A percentile compares a stretch with the other conserved stretches of the same genome.
phyloP scores from a whole-genome alignment of 2,888 invertebrate species.

The Phyllotreta cruciferae region DNA sequence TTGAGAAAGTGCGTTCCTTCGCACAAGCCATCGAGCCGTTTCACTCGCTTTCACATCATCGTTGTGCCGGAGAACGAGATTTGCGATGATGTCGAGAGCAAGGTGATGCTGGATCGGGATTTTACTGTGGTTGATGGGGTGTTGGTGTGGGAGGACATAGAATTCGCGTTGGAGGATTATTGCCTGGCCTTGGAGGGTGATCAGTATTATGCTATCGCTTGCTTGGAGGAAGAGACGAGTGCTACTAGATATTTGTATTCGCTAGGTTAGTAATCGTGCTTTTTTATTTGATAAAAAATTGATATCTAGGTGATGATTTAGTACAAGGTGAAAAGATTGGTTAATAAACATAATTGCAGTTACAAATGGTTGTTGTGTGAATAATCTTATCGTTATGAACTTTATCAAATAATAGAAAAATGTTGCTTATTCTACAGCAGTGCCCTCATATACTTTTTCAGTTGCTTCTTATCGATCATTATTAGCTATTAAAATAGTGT shows the following conservation, averaged over 20 bases:
- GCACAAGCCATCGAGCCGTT: constrained; percentile 19
- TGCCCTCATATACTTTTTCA: no score
- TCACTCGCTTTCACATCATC: constrained; percentile 37
- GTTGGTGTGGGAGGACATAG: constrained; percentile 34
- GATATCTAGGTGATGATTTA: background rate
- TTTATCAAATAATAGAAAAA: constrained; percentile 1
- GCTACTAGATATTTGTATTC: constrained; percentile 20
- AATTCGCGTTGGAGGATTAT: constrained; percentile 34
- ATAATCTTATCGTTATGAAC: background rate
- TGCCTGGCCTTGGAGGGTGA: constrained; percentile 35
- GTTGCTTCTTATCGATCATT: no score
- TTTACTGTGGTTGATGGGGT: constrained; percentile 31
- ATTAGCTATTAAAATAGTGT: no score
- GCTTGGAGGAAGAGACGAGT: constrained; percentile 27
- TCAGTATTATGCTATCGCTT: constrained; percentile 34
- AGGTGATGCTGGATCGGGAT: constrained; percentile 32
- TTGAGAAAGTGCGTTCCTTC: constrained; percentile 32
- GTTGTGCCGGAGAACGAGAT: constrained; percentile 40
- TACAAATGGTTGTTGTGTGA: background rate
- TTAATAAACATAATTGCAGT: background rate
- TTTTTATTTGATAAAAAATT: background rate
- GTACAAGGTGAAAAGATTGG: background rate
- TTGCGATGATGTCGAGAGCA: constrained; percentile 35
- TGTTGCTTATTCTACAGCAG: no score
- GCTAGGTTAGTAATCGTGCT: constrained; percentile 34